Evolutionary conservation across 2,113 vertebrate species (phyloP).

Genomic region (Lethenteron reissneri): DNA sequence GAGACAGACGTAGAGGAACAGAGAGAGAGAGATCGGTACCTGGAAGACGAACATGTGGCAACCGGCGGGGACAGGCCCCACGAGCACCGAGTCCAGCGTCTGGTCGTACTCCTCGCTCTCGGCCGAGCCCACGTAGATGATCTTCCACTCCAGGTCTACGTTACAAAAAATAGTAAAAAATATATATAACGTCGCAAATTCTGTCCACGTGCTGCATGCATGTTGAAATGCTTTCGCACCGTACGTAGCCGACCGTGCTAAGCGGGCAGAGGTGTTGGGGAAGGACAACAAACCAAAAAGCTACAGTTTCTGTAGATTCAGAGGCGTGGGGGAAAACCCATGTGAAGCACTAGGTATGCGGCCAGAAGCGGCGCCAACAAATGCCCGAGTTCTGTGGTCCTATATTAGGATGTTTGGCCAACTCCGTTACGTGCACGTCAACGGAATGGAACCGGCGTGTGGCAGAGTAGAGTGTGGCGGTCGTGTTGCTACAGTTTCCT

Average conservation of each 20-base stretch:
- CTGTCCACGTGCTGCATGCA: neutral
- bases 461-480: too few relatives aligned
- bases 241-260: too few relatives aligned
- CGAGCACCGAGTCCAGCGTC: constrained; percentile 55
- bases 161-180: constrained; percentile 8
- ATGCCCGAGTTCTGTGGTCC: too few relatives aligned
- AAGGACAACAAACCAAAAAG: neutral
- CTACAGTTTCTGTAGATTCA: neutral
- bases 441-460: too few relatives aligned
- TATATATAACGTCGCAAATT: neutral
- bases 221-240: too few relatives aligned
- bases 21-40: constrained; percentile 22
- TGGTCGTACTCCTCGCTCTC: constrained; percentile 76
- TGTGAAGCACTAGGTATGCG: too few relatives aligned
- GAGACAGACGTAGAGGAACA: neutral
- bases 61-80: constrained; percentile 60
- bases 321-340: neutral
- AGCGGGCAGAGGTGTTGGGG: too few relatives aligned
- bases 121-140: constrained; percentile 70
- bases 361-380: too few relatives aligned
- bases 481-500: too few relatives aligned
- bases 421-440: too few relatives aligned
- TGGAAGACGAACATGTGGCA: constrained; percentile 79
- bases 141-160: constrained; percentile 72
- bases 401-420: too few relatives aligned